These are phyloP conservation scores for Drosophila pseudoobscura DNA, from an alignment of 1,140 invertebrate species.

Conservation along the genomic window DNA sequence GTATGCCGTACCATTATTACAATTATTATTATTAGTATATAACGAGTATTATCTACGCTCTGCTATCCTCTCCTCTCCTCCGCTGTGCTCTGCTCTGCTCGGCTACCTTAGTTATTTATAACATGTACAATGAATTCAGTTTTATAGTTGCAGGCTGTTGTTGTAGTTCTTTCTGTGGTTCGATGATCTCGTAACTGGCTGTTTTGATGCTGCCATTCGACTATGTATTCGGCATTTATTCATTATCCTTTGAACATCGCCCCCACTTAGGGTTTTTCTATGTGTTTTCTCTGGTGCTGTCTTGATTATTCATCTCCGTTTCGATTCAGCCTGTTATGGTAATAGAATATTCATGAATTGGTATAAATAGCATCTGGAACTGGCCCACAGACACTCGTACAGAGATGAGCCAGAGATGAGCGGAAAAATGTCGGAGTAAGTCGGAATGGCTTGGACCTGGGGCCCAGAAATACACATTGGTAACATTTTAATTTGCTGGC, in stretches of 20 bases:
- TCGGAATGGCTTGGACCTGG: conserved; percentile 13
- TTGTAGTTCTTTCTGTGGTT: conserved; percentile 10
- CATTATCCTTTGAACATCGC: conserved; percentile 64
- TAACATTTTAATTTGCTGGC: conserved; percentile 20
- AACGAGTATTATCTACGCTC: conserved; percentile 6
- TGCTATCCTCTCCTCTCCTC: background rate
- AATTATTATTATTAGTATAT: conserved; percentile 23
- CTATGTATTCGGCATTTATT: conserved; percentile 71
- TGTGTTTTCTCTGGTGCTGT: conserved; percentile 2
- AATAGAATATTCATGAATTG: conserved; percentile 72
- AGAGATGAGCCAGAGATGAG: too few species aligned
- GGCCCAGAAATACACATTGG: conserved; percentile 8
- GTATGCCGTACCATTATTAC: conserved; percentile 50
- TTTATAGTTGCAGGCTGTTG: conserved; percentile 59
- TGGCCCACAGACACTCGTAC: background rate
- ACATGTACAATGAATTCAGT: conserved; percentile 74
- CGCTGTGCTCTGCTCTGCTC: conserved; percentile 39
- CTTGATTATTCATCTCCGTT: conserved; percentile 24
- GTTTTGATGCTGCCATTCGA: conserved; percentile 14
- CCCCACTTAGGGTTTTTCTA: conserved; percentile 14
- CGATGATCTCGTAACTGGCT: conserved; percentile 7
- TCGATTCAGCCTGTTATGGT: conserved; percentile 45
- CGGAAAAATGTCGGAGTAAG: background rate
- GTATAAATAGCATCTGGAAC: conserved; percentile 33
- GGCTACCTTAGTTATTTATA: conserved; percentile 75